These are phyloP conservation scores for Zeus faber DNA, from an alignment of 2,113 vertebrate genomes.

Conservation along the genomic window DNA sequence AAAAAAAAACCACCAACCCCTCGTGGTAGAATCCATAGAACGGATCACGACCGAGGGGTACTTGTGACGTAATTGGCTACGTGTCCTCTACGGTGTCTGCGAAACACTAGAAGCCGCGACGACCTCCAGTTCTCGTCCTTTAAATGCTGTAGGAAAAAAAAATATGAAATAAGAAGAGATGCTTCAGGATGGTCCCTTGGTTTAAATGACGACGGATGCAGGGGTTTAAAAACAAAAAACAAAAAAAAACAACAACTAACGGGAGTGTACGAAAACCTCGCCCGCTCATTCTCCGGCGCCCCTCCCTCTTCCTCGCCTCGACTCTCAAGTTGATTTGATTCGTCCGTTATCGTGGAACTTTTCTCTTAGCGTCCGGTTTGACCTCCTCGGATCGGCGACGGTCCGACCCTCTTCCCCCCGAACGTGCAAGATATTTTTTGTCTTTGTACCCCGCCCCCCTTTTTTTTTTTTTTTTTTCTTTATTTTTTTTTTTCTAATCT, in stretches of 20 bases:
- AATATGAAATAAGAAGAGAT: too few relatives aligned
- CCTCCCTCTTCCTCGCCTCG: conserved; percentile 53
- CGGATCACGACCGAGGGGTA: too few relatives aligned
- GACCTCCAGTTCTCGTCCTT: too few relatives aligned
- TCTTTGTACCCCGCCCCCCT: conserved; percentile 18
- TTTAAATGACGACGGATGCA: conserved; percentile 32
- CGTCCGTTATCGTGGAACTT: conserved; percentile 31
- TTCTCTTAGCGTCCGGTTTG: conserved; percentile 58
- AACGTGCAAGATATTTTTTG: too few relatives aligned
- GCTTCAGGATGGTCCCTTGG: too few relatives aligned
- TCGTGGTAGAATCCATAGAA: too few relatives aligned
- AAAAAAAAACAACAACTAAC: background rate
- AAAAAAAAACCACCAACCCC: background rate
- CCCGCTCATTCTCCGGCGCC: conserved; percentile 40
- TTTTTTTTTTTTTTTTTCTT: conserved; percentile 35
- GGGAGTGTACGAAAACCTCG: conserved; percentile 52
- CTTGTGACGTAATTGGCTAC: too few relatives aligned
- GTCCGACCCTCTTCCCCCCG: too few relatives aligned
- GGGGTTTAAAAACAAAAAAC: conserved; percentile 12
- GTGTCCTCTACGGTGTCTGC: too few relatives aligned
- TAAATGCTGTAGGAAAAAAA: too few relatives aligned
- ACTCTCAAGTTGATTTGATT: conserved; percentile 46
- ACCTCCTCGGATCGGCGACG: conserved; percentile 50
- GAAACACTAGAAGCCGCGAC: too few relatives aligned
- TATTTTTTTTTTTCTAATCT: conserved; percentile 24